phyloP scores from a whole-genome alignment of 2,113 vertebrate genomes.

The Apaloderma vittatum region DNA sequence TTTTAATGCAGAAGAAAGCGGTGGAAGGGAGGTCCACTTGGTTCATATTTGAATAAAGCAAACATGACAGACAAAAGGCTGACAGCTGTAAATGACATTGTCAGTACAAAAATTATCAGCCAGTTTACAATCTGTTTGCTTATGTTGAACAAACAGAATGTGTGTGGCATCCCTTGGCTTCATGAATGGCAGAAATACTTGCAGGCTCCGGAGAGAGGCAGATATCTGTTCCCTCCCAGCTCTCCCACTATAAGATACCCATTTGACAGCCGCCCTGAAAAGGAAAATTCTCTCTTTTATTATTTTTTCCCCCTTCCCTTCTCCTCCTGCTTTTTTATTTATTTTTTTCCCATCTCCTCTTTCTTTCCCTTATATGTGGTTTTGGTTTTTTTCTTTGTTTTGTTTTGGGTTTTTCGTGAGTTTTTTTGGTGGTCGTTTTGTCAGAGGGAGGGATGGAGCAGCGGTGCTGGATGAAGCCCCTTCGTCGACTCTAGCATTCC shows the following conservation, averaged over 20 bases:
- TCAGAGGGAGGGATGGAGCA: conserved; percentile 2
- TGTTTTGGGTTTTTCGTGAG: background rate
- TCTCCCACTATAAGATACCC: conserved; percentile 94
- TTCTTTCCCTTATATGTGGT: conserved; percentile 36
- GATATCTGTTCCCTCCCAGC: conserved; percentile 92
- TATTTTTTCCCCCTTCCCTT: background rate
- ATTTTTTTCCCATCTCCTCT: background rate
- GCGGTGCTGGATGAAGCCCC: conserved; percentile 68
- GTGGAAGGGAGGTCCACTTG: conserved; percentile 97
- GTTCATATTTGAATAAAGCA: conserved; percentile 99
- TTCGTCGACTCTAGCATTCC: conserved; percentile 82
- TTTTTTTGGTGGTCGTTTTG: background rate
- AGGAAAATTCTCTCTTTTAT: conserved; percentile 78
- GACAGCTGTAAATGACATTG: conserved; percentile 99
- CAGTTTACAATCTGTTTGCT: conserved; percentile 99
- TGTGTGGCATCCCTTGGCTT: conserved; percentile 99
- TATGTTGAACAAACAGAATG: conserved; percentile 99
- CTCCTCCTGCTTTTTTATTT: background rate
- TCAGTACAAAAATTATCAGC: conserved; percentile 99
- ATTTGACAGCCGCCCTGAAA: conserved; percentile 93
- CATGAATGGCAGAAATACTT: conserved; percentile 93
- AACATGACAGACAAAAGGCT: conserved; percentile 99
- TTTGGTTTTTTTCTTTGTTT: background rate
- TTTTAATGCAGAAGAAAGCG: conserved; percentile 99
- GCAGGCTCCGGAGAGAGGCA: conserved; percentile 87